Conservation (phyloP, 2,888 invertebrate genomes). For the Philopedon plagiatum region DNA sequence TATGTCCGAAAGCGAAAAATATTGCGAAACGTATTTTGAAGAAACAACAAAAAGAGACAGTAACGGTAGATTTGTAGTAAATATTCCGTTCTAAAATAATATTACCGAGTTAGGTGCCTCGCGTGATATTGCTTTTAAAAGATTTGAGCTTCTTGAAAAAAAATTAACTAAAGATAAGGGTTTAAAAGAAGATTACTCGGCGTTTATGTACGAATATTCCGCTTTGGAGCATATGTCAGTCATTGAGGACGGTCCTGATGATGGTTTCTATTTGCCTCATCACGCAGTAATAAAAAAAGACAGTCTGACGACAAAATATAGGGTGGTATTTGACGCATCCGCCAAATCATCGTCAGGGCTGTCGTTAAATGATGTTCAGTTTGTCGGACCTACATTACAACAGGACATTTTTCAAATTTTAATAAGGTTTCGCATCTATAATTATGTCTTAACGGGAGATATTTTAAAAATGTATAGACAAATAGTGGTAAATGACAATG, state of each 20-base stretch:
- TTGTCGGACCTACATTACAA: conserved; percentile 47
- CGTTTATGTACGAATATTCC: conserved; percentile 45
- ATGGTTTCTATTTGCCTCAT: conserved; percentile 20
- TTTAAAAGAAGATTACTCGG: conserved; percentile 40
- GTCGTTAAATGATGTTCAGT: conserved; percentile 38
- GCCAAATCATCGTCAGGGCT: conserved; percentile 40
- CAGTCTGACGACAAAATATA: conserved; percentile 11
- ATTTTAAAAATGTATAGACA: conserved; percentile 41
- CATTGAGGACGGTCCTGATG: conserved; percentile 7
- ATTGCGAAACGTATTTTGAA: conserved; percentile 50
- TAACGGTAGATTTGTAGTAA: conserved; percentile 42
- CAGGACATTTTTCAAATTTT: conserved; percentile 31
- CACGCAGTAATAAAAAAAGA: conserved; percentile 20
- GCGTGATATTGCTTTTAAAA: conserved; percentile 19
- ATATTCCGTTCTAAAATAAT: conserved; percentile 36
- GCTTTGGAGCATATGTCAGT: conserved; percentile 40
- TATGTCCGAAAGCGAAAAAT: conserved; percentile 36
- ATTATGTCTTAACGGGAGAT: conserved; percentile 25
- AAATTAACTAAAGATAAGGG: conserved; percentile 33
- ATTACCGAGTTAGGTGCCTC: conserved; percentile 30
- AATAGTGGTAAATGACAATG: conserved; percentile 25
- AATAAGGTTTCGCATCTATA: conserved; percentile 22
- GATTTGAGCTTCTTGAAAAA: conserved; percentile 41
- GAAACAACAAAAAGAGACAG: conserved; percentile 16
- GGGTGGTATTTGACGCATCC: conserved; percentile 56